These are phyloP conservation scores for Tetropium fuscum DNA, from an alignment of 2,888 invertebrate genomes.

Conservation along the genomic window DNA sequence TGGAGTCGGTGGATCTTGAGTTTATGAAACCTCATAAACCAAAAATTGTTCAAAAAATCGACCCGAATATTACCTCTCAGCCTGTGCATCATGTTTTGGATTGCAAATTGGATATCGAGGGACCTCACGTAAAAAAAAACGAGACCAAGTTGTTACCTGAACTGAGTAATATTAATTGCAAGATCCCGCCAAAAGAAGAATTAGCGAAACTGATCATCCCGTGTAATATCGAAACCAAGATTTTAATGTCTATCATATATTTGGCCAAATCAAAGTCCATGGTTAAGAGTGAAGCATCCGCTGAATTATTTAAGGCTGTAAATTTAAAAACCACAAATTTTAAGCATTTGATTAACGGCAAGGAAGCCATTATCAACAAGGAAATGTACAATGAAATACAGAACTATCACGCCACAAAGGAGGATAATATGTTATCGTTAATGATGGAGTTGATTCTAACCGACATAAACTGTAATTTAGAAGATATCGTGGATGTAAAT, in stretches of 20 bases:
- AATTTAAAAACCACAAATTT: slow-evolving; percentile 45
- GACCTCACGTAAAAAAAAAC: slow-evolving; percentile 24
- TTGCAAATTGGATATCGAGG: slow-evolving; percentile 30
- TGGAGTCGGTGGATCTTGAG: slow-evolving; percentile 27
- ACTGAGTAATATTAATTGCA: slow-evolving; percentile 32
- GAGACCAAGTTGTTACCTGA: slow-evolving; percentile 21
- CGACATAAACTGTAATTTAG: slow-evolving; percentile 46
- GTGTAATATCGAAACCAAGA: slow-evolving; percentile 49
- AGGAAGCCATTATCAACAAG: slow-evolving; percentile 23
- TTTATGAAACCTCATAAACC: slow-evolving; percentile 2
- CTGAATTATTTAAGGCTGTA: slow-evolving; percentile 36
- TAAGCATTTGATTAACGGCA: slow-evolving; percentile 41
- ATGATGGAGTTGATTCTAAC: slow-evolving; percentile 52
- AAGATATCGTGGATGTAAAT: slow-evolving; percentile 38
- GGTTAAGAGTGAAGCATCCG: slow-evolving; percentile 33
- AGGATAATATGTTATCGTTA: slow-evolving; percentile 51
- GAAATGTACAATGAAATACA: slow-evolving; percentile 46
- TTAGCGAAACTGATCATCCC: slow-evolving; percentile 51
- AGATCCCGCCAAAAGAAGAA: slow-evolving; percentile 47
- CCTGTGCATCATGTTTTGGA: slow-evolving; percentile 27
- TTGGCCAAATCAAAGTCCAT: slow-evolving; percentile 46
- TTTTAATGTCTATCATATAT: slow-evolving; percentile 50
- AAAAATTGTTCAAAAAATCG: slow-evolving; percentile 25
- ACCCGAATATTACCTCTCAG: slow-evolving; percentile 35
- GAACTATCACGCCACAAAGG: slow-evolving; percentile 48